These are phyloP conservation scores for Polyergus mexicanus DNA, from an alignment of 1,140 invertebrate genomes.

Conservation along the genomic window DNA sequence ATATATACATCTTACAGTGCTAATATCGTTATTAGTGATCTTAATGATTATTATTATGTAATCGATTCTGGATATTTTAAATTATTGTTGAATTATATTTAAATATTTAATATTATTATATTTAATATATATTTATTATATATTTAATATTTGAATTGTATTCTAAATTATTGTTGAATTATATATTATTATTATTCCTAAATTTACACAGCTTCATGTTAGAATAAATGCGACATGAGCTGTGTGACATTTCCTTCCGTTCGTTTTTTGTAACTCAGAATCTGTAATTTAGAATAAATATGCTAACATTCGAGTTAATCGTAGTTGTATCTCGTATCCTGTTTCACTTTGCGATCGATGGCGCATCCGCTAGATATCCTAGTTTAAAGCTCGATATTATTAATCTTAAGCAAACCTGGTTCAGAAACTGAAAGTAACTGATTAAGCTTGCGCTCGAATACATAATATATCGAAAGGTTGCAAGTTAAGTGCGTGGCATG, in stretches of 20 bases:
- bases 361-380: neutral
- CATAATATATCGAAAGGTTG: neutral
- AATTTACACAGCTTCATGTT: neutral
- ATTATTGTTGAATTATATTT: neutral
- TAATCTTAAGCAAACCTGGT: slow-evolving; percentile 13
- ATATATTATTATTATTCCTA: neutral
- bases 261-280: slow-evolving; percentile 17
- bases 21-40: neutral
- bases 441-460: slow-evolving; percentile 30
- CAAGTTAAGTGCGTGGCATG: slow-evolving; percentile 14
- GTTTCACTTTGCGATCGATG: slow-evolving; percentile 19
- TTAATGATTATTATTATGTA: neutral
- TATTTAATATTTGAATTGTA: no score
- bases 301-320: slow-evolving; percentile 36
- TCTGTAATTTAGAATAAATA: neutral
- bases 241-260: neutral
- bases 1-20: neutral
- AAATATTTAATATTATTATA: no score
- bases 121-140: no score
- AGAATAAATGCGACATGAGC: slow-evolving; percentile 7
- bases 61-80: neutral
- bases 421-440: slow-evolving; percentile 33
- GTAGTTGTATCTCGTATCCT: neutral
- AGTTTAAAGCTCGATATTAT: slow-evolving; percentile 24
- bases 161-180: neutral